phyloP scores from a whole-genome alignment of 2,888 invertebrate species.

The Tillus elongatus region DNA sequence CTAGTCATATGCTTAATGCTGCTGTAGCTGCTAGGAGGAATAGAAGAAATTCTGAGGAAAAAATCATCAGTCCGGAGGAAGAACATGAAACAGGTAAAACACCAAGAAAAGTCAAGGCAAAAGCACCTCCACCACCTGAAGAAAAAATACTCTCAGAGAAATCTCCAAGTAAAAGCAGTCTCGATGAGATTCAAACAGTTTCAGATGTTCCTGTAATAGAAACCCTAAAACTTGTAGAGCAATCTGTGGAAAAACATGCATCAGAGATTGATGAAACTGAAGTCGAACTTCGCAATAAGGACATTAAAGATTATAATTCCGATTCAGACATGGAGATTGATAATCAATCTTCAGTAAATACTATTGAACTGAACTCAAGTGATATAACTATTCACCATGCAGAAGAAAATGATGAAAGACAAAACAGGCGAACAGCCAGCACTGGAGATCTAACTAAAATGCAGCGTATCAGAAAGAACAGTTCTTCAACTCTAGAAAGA shows the following conservation, averaged over 20 bases:
- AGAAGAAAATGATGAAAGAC: constrained; percentile 51
- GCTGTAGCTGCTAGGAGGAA: constrained; percentile 61
- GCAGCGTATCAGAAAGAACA: constrained; percentile 42
- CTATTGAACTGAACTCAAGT: constrained; percentile 63
- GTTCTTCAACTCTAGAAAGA: constrained; percentile 56
- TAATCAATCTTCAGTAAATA: constrained; percentile 45
- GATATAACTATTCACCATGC: constrained; percentile 68
- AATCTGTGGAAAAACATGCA: constrained; percentile 12
- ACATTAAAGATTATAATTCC: constrained; percentile 35
- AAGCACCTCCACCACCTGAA: constrained; percentile 61
- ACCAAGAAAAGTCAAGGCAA: constrained; percentile 57
- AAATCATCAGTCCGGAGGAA: constrained; percentile 26
- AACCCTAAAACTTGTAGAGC: constrained; percentile 39
- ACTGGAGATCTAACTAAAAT: constrained; percentile 70
- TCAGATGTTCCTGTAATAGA: constrained; percentile 44
- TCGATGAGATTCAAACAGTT: constrained; percentile 47
- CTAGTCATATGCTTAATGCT: constrained; percentile 62
- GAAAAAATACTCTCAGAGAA: constrained; percentile 18
- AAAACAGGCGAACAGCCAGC: constrained; percentile 65
- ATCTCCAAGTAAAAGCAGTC: constrained; percentile 33
- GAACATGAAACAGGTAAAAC: constrained; percentile 40
- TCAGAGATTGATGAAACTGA: constrained; percentile 15
- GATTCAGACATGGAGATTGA: constrained; percentile 48
- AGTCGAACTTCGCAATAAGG: constrained; percentile 14
- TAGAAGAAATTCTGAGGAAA: constrained; percentile 47